Base-by-base conservation (phyloP, 2,888 invertebrate genomes). In the Eupsilia transversa region DNA sequence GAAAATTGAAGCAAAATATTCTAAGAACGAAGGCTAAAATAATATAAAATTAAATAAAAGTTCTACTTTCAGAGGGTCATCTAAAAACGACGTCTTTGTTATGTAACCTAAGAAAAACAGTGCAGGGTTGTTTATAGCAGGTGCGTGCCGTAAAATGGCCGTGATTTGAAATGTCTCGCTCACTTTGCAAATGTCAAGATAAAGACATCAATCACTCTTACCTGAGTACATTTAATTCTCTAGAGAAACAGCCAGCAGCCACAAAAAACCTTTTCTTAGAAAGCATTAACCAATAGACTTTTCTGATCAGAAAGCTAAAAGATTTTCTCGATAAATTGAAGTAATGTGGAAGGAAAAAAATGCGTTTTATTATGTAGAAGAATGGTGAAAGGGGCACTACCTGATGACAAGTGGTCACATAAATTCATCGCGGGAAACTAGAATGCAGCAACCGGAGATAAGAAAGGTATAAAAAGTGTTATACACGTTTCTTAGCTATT, bases 151-250 rank as follows among this genome's bases (percentile, higher is more conserved):
- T 84, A 86, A 88, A 89, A 90, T 89, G 87, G 86, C 83, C 86
- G 83, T 88, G 89, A 90, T 91, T 92, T 87, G 86, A 89, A 93
- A 91, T 89, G 90, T 91, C 90, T 88, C 87, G 85, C 88, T 85
- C 87, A 88, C 89, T 91, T 91, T 91, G 89, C 89, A 91, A 92
- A 90, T 90, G 89, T 90, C 90, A 89, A 91, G 89, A 91, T 91
- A 90, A 91, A 92, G 89, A 90, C 92, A 93, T 93, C 93, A 93
- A 94, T 94, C 93, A 93, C 90, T 91, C 88, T 89, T 91, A 92
- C 91, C 91, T 92, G 91, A 89, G 86, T 91, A 91, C 91, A 92
- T 92, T 91, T 90, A 89, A 92, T 89, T 92, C 93, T 88, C 92
- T 66, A 86, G 89, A 89, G 92, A 90, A 89, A 89, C 89, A 89